Percentiles rank a stretch among this genome's conserved stretches.
Conservation (phyloP, 2,888 invertebrate genomes). For the Plebejus melissa region DNA sequence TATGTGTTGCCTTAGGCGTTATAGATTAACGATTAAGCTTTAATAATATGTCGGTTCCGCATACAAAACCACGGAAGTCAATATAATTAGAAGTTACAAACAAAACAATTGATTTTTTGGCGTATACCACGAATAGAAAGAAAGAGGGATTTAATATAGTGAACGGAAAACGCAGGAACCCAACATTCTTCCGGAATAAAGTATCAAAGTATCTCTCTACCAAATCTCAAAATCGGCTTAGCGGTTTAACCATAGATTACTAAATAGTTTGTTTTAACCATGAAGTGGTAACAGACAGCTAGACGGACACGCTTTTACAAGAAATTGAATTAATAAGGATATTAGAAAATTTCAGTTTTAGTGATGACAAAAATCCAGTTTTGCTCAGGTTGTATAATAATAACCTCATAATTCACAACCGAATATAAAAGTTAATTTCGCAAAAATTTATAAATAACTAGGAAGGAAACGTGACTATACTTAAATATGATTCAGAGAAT, state of each 20-base stretch:
- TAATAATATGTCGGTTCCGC: not conserved
- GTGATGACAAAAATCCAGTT: not conserved
- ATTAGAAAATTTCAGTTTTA: too few species aligned
- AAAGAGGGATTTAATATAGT: not conserved
- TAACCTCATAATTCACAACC: too few species aligned
- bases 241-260: too few species aligned
- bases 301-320: too few species aligned
- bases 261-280: too few species aligned
- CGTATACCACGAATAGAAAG: not conserved
- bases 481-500: not conserved
- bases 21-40: not conserved
- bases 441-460: not conserved
- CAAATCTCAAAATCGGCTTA: too few species aligned
- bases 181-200: not conserved
- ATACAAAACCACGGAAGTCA: not conserved
- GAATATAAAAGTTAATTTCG: not conserved
- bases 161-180: not conserved
- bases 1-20: not conserved
- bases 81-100: not conserved
- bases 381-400: not conserved
- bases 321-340: too few species aligned
- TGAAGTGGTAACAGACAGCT: too few species aligned
- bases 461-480: not conserved
- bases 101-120: not conserved
- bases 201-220: too few species aligned